Evolutionary conservation across 92 coral and sea anemone species (phyloP).

Genomic region (Pocillopora meandrina): DNA sequence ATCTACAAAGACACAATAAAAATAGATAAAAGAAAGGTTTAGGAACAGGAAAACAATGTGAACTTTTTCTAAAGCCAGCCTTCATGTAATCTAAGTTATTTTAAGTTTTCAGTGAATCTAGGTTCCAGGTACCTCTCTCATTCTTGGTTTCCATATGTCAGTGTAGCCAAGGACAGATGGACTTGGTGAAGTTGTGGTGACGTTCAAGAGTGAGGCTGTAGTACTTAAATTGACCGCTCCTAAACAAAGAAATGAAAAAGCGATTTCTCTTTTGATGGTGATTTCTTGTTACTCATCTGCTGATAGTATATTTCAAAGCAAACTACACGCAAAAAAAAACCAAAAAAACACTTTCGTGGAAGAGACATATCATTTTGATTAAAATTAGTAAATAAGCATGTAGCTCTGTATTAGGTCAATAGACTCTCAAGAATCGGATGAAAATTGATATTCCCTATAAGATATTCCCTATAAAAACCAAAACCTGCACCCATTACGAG

Average conservation of each 20-base stretch:
- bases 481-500: no score
- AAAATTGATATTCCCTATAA: no score
- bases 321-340: no score
- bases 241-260: neutral
- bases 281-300: neutral
- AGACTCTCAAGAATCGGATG: no score
- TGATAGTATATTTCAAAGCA: no score
- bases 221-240: neutral
- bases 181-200: constrained; percentile 10
- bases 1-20: constrained; percentile 42
- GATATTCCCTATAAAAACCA: no score
- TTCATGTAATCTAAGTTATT: neutral
- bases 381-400: no score
- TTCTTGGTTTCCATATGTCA: constrained; percentile 60
- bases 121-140: constrained; percentile 57
- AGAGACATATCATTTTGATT: no score
- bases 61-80: no score
- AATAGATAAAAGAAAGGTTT: neutral
- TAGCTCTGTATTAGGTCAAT: no score
- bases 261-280: neutral
- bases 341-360: no score
- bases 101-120: neutral
- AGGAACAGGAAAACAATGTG: neutral
- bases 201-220: neutral
- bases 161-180: constrained; percentile 30